Evolutionary conservation across 2,888 invertebrate species (phyloP), one percentile per base, ranked within the genome.

Genomic region (Steinernema hermaphroditum): DNA sequence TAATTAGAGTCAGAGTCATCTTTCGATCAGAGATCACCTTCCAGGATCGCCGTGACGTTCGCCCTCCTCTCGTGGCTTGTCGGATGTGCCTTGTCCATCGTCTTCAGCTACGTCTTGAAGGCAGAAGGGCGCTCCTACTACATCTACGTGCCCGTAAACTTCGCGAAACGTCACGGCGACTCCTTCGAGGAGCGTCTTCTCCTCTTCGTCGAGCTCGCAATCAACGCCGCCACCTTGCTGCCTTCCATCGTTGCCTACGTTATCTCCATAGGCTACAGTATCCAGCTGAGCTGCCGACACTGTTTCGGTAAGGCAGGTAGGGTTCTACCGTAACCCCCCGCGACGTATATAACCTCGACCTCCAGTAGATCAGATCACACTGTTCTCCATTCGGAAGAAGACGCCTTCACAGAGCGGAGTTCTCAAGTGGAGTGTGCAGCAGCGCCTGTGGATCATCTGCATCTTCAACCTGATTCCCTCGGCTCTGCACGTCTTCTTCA

Each of bases 111-210:
- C 69, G 37, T 22, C 27, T 32, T 44, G 46, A 44, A 22, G 8
- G 46, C 29, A 14, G 46, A 44, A 69, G 19, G 32, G 14, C 24
- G 16, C 32, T 43, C 69, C 49, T 69, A 44, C 69, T 46, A 69
- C 46, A 46, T 69, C 49, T 69, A 44, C 49, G 32, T 69, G 2
- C 69, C 69, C 34, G 62, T 62, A 16, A 62, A 62, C n/a, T 62
- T 62, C 32, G 29, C 32, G 9, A 1, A 32, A 14, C 22, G 27
- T 2, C 27, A 12, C 16, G n/a, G 34, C 62, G 32, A 62, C 22
- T 62, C 62, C 16, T 32, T 62, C 29, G 29, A 62, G 32, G 62
- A 62, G 32, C 22, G 27, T 2, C 27, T 62, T 22, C 62, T 62
- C 2, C 62, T 62, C 14, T 32, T 29, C 34, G 29, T 29, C 1